Evolutionary conservation across 2,113 vertebrate species (phyloP).

Genomic region (Tragulus kanchil): DNA sequence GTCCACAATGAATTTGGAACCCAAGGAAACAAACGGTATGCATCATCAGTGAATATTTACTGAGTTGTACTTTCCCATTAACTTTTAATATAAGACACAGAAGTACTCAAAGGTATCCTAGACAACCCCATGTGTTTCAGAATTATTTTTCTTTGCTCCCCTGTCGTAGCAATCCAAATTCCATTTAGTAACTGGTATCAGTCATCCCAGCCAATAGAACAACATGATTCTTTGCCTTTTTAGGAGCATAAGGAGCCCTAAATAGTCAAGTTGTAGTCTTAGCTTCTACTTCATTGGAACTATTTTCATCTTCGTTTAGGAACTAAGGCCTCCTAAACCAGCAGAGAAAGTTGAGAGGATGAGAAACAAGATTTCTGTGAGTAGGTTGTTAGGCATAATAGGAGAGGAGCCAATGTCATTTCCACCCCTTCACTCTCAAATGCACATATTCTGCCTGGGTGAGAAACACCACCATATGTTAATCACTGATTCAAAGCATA

Average conservation of each 20-base stretch:
- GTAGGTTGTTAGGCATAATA: not conserved
- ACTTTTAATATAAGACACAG: not conserved
- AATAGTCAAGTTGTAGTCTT: not conserved
- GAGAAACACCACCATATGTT: not conserved
- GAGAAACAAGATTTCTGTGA: slow-evolving; percentile 16
- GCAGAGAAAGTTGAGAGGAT: not conserved
- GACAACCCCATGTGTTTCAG: not conserved
- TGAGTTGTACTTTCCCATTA: slow-evolving; percentile 17
- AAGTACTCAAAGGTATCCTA: not conserved
- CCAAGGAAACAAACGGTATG: too few relatives aligned
- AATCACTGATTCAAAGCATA: not conserved
- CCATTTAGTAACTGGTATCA: not conserved
- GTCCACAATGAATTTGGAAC: too few relatives aligned
- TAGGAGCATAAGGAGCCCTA: not conserved
- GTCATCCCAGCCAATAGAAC: not conserved
- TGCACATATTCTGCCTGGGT: not conserved
- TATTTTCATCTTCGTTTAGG: not conserved
- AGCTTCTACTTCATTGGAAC: not conserved
- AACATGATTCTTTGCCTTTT: not conserved
- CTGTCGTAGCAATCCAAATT: not conserved
- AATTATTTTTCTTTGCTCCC: slow-evolving; percentile 1
- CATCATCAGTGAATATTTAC: not conserved
- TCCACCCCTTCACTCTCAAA: slow-evolving; percentile 3
- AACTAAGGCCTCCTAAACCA: not conserved
- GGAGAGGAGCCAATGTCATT: not conserved